Percentiles rank a stretch among this genome's conserved stretches.
Conservation (phyloP, 2,797 vertebrate genomes). For the Carcharodon carcharias region DNA sequence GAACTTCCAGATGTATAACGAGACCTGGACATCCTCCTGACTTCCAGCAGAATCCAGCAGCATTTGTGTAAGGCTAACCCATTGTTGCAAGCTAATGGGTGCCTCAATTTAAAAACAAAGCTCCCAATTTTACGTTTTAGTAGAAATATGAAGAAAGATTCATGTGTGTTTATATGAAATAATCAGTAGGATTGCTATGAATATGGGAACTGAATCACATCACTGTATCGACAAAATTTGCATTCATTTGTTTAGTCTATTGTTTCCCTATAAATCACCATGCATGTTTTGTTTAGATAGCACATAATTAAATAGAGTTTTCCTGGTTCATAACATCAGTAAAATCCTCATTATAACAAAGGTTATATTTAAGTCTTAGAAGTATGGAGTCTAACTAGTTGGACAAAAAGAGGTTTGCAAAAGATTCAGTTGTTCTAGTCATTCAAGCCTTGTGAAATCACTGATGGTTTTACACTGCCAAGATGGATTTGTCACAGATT, state of each 20-base stretch:
- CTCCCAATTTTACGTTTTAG: not conserved
- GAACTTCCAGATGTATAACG: not conserved
- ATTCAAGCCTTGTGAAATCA: not conserved
- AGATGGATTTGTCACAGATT: no score
- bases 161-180: not conserved
- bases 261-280: not conserved
- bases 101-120: not conserved
- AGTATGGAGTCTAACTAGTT: not conserved
- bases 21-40: not conserved
- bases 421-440: not conserved
- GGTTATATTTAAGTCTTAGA: not conserved
- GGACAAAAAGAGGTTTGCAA: not conserved
- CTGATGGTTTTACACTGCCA: not conserved
- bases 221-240: not conserved
- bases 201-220: not conserved
- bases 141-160: not conserved
- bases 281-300: not conserved
- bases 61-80: not conserved
- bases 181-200: not conserved
- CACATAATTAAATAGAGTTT: not conserved
- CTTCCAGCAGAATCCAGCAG: not conserved
- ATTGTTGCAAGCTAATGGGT: not conserved
- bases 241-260: not conserved
- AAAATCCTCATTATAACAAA: not conserved
- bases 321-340: not conserved